Conservation (phyloP, 2,797 vertebrate species). For the Gymnoscopelus microlampas region DNA sequence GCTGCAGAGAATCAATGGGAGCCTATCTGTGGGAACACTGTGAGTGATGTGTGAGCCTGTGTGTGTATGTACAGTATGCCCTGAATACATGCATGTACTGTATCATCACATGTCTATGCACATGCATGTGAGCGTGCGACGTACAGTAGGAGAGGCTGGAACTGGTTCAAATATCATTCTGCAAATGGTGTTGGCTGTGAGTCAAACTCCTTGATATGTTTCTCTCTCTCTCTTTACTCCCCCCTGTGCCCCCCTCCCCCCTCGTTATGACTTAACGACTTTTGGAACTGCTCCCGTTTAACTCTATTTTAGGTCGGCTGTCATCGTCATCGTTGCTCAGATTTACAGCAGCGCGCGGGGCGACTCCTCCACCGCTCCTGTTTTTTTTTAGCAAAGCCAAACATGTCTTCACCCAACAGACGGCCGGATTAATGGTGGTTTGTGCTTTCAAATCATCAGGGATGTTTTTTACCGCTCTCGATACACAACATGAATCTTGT, state of each 20-base stretch:
- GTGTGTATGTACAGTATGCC: slow-evolving; percentile 1
- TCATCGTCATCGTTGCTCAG: slow-evolving; percentile 62
- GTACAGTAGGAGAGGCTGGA: slow-evolving; percentile 47
- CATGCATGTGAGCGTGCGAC: slow-evolving; percentile 5
- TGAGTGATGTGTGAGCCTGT: slow-evolving; percentile 16
- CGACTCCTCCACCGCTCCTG: slow-evolving; percentile 38
- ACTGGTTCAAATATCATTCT: slow-evolving; percentile 68
- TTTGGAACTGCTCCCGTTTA: slow-evolving; percentile 66
- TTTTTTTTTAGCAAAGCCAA: slow-evolving; percentile 62
- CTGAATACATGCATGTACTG: no score
- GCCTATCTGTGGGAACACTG: slow-evolving; percentile 7
- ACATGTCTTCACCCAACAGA: slow-evolving; percentile 48
- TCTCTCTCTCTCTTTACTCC: slow-evolving; percentile 1
- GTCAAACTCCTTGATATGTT: slow-evolving; percentile 59
- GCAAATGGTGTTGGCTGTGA: slow-evolving; percentile 64
- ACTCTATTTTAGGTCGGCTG: slow-evolving; percentile 57
- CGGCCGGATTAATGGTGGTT: slow-evolving; percentile 57
- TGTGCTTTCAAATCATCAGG: slow-evolving; percentile 52
- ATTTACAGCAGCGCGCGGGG: slow-evolving; percentile 50
- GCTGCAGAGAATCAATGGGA: slow-evolving; percentile 17
- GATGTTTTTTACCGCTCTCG: slow-evolving; percentile 53
- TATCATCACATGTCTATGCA: neutral
- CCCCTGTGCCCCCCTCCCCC: slow-evolving; percentile 7
- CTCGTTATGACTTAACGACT: slow-evolving; percentile 68
- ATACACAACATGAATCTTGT: slow-evolving; percentile 37